phyloP scores from a whole-genome alignment of 2,797 vertebrate species.

The Rousettus madagascariensis region DNA sequence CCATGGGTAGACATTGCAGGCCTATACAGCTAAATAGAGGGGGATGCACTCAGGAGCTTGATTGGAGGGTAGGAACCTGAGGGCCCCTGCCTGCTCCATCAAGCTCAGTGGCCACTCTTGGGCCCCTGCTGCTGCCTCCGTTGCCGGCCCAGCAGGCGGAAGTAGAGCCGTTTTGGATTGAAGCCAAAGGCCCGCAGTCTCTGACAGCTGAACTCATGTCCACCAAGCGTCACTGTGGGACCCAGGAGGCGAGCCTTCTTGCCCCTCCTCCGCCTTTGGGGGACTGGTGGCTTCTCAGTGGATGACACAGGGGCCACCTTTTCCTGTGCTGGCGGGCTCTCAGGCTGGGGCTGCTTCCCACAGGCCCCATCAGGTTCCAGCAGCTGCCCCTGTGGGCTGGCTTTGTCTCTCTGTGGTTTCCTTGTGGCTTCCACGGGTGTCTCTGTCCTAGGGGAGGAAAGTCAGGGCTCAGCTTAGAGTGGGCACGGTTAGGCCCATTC shows the following conservation, averaged over 20 bases:
- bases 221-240: conserved; percentile 85
- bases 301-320: conserved; percentile 78
- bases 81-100: background rate
- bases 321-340: conserved; percentile 33
- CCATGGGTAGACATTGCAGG: background rate
- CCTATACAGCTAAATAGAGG: background rate
- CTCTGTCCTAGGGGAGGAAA: conserved; percentile 59
- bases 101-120: background rate
- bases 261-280: background rate
- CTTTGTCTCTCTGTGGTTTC: conserved; percentile 81
- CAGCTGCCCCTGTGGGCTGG: conserved; percentile 65
- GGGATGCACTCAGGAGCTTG: background rate
- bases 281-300: conserved; percentile 70
- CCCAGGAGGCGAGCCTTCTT: conserved; percentile 68
- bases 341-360: background rate
- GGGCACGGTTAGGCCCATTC: background rate
- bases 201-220: conserved; percentile 89
- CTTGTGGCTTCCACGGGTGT: conserved; percentile 69
- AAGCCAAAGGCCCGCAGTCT: conserved; percentile 93
- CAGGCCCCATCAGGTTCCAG: background rate
- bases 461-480: background rate
- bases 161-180: conserved; percentile 91
- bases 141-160: conserved; percentile 87
- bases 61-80: background rate
- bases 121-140: conserved; percentile 78